phyloP scores from a whole-genome alignment of 2,888 invertebrate species.

The Tethea ocularis region DNA sequence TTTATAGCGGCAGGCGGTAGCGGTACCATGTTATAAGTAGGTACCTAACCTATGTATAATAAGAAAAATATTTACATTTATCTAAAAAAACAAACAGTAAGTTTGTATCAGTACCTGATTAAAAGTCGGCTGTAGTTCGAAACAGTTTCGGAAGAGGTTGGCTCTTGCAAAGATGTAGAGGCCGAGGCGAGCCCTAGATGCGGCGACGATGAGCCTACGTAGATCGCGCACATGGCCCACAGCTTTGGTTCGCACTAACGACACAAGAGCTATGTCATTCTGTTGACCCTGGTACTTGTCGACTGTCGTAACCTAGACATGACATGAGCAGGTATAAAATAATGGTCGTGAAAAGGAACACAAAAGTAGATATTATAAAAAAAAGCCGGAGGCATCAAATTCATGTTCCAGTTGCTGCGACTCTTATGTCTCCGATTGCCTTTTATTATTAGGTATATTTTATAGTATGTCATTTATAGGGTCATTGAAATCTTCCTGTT shows the following conservation, averaged over 20 bases:
- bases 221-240: conserved; percentile 99
- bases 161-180: conserved; percentile 98
- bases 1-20: no score
- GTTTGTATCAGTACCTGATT: conserved; percentile 92
- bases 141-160: conserved; percentile 97
- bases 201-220: conserved; percentile 97
- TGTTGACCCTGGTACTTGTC: conserved; percentile 99
- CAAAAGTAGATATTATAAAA: no score
- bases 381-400: no score
- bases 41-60: no score
- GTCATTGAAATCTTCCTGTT: no score
- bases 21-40: no score
- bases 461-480: no score
- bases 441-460: no score
- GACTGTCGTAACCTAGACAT: conserved; percentile 92
- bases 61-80: no score
- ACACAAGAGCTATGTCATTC: conserved; percentile 98
- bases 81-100: no score
- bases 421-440: no score
- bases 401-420: no score
- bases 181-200: conserved; percentile 98
- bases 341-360: neutral
- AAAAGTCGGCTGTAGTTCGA: conserved; percentile 98
- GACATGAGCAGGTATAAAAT: neutral
- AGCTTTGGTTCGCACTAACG: conserved; percentile 96